phyloP scores from a whole-genome alignment of 2,113 vertebrate genomes.

The Falco punctatus region DNA sequence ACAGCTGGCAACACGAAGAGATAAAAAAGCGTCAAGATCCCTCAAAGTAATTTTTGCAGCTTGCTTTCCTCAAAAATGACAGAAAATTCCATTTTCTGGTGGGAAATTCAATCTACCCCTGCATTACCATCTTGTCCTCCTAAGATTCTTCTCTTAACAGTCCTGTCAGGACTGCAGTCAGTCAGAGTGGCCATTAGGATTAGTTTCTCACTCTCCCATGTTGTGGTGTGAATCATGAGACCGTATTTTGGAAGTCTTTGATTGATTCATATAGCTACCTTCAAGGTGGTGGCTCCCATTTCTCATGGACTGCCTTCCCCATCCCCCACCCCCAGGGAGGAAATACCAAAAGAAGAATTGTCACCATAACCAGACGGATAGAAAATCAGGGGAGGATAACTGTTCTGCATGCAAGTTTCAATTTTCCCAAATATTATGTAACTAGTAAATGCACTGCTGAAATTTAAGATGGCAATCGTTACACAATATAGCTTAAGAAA shows the following conservation, averaged over 20 bases:
- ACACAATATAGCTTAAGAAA: background rate
- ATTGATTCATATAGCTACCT: background rate
- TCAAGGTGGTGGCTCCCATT: background rate
- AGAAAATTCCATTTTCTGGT: background rate
- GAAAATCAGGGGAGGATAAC: background rate
- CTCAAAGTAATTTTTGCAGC: background rate
- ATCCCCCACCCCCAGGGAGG: background rate
- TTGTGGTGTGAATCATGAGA: background rate
- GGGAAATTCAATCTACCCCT: background rate
- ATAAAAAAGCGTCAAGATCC: conserved; percentile 9
- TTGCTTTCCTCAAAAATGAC: background rate
- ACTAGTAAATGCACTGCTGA: background rate
- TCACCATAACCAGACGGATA: background rate
- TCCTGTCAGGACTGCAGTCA: too few relatives aligned
- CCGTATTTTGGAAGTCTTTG: background rate
- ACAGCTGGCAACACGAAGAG: conserved; percentile 1
- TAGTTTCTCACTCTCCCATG: background rate
- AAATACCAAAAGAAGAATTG: background rate
- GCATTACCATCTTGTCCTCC: background rate
- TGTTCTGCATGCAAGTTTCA: background rate
- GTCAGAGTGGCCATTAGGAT: background rate
- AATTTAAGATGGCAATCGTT: background rate
- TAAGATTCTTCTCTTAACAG: background rate
- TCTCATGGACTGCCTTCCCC: background rate
- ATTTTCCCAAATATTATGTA: background rate